Evolutionary conservation across 2,113 vertebrate genomes (phyloP).

Genomic region (Suricata suricatta): DNA sequence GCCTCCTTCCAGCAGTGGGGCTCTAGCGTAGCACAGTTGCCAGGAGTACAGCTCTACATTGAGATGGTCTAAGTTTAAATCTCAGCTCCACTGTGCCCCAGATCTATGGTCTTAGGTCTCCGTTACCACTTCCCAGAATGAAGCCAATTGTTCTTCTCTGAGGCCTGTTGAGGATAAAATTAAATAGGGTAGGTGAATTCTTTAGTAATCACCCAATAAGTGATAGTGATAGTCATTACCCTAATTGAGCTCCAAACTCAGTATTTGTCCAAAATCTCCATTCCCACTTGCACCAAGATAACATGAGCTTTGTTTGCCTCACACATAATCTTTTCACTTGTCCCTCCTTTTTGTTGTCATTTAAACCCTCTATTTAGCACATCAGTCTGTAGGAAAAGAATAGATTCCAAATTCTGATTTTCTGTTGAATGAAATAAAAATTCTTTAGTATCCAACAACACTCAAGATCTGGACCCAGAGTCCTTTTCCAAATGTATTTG

Average conservation of each 20-base stretch:
- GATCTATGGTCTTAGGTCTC: not conserved
- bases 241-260: not conserved
- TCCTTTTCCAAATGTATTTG: not conserved
- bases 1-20: not conserved
- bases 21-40: not conserved
- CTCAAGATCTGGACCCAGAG: not conserved
- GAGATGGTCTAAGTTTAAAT: not conserved
- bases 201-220: not conserved
- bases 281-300: not conserved
- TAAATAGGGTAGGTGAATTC: not conserved
- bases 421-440: not conserved
- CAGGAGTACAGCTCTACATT: not conserved
- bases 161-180: not conserved
- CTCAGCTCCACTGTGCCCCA: not conserved
- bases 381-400: not conserved
- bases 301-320: not conserved
- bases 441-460: not conserved
- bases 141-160: not conserved
- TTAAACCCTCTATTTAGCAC: not conserved
- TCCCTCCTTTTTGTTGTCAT: not conserved
- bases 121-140: not conserved
- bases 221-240: not conserved
- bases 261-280: not conserved
- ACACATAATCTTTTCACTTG: not conserved
- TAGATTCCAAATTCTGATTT: not conserved